Percentiles rank a stretch among this genome's conserved stretches.
phyloP scores from a whole-genome alignment of 1,140 invertebrate genomes.

The Conus betulinus region DNA sequence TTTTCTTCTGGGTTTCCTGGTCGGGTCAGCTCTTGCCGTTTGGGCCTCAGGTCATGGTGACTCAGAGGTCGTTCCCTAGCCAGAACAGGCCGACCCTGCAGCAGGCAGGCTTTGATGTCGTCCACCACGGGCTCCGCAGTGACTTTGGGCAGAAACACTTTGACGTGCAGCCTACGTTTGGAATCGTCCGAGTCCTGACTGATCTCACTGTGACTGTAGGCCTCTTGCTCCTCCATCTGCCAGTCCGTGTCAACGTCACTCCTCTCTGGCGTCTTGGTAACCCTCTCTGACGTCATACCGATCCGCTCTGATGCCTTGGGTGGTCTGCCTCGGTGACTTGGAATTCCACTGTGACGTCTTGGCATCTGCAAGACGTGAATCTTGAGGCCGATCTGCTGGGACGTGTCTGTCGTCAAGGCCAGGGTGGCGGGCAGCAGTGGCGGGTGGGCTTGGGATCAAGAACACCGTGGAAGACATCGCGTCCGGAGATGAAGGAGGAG shows the following conservation, averaged over 20 bases:
- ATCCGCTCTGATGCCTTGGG: neutral
- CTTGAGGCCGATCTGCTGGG: neutral
- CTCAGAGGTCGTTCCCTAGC: slow-evolving; percentile 20
- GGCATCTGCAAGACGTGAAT: neutral
- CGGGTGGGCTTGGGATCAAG: neutral
- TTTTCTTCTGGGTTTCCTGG: neutral
- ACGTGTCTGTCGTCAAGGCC: neutral
- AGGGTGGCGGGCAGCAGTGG: neutral
- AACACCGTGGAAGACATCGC: neutral
- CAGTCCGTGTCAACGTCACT: neutral
- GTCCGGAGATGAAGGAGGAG: slow-evolving; percentile 15
- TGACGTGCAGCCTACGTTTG: slow-evolving; percentile 33
- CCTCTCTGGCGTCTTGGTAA: neutral
- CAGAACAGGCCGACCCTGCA: slow-evolving; percentile 27
- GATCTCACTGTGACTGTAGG: neutral
- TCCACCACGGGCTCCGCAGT: slow-evolving; percentile 14
- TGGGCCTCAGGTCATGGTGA: slow-evolving; percentile 13
- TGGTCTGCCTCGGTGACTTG: neutral
- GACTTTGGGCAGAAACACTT: slow-evolving; percentile 41
- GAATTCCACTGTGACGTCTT: neutral
- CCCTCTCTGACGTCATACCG: neutral
- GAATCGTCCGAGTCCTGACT: neutral
- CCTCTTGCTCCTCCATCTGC: neutral
- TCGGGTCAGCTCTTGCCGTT: neutral
- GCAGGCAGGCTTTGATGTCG: slow-evolving; percentile 26